phyloP scores from a whole-genome alignment of 1,140 invertebrate genomes.

The Eupristina koningsbergeri region DNA sequence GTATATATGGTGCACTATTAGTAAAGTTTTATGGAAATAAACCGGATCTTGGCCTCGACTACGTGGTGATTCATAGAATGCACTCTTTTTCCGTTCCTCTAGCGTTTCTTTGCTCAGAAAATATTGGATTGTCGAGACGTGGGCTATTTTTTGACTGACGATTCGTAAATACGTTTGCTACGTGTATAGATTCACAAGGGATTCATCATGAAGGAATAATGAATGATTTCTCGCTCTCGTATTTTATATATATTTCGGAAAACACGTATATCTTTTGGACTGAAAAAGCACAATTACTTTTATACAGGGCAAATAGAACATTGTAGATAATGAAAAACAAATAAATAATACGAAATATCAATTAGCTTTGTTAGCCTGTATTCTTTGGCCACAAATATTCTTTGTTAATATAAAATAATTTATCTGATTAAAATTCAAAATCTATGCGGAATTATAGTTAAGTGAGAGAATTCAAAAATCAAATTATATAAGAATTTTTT shows the following conservation, averaged over 20 bases:
- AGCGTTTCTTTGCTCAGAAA: neutral
- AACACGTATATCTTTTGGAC: neutral
- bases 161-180: neutral
- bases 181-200: neutral
- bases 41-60: slow-evolving; percentile 14
- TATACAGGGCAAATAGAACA: neutral
- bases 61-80: slow-evolving; percentile 33
- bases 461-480: neutral
- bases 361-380: neutral
- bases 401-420: neutral
- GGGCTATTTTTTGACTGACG: neutral
- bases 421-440: neutral
- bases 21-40: slow-evolving; percentile 55
- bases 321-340: neutral
- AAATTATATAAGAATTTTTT: slow-evolving; percentile 29
- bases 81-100: neutral
- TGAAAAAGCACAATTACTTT: neutral
- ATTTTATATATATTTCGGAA: neutral
- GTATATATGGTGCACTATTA: neutral
- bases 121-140: neutral
- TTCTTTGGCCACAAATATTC: neutral
- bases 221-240: neutral
- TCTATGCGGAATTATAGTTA: neutral
- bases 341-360: neutral
- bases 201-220: neutral